Percentiles rank a stretch among this genome's conserved stretches.
Conservation (phyloP, 2,113 vertebrate genomes). For the Columbina picui region DNA sequence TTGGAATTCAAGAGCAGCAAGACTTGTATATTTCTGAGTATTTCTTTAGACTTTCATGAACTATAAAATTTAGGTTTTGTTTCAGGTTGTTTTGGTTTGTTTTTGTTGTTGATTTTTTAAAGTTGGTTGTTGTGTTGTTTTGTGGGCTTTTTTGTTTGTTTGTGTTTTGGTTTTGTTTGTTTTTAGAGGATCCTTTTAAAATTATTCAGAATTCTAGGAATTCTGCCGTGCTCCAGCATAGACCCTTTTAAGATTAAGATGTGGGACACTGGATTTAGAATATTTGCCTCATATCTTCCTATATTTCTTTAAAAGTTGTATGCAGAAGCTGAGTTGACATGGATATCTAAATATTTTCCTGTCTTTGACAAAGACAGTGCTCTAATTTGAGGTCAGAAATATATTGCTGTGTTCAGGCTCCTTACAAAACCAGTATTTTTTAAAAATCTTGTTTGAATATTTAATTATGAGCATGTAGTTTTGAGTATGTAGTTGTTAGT, state of each 20-base stretch:
- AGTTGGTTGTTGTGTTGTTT: too few species aligned
- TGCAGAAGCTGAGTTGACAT: background rate
- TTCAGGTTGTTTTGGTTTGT: background rate
- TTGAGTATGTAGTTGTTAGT: background rate
- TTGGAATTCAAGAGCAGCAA: background rate
- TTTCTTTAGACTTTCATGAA: background rate
- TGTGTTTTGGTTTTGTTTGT: background rate
- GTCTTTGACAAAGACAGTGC: background rate
- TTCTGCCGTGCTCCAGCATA: background rate
- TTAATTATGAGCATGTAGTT: background rate
- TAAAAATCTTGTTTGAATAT: background rate
- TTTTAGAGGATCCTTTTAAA: background rate
- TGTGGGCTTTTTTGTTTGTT: too few species aligned
- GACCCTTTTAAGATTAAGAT: background rate
- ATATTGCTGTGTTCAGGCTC: background rate
- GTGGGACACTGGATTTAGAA: background rate
- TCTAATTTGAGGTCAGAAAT: background rate
- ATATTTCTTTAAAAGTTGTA: background rate
- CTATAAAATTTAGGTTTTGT: background rate
- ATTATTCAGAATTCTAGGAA: background rate
- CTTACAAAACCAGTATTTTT: background rate
- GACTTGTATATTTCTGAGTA: fast-evolving
- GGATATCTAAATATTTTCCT: background rate
- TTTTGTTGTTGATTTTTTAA: background rate
- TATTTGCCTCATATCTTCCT: background rate